Conservation (phyloP, 1,140 invertebrate species). For the Lepeophtheirus salmonis region DNA sequence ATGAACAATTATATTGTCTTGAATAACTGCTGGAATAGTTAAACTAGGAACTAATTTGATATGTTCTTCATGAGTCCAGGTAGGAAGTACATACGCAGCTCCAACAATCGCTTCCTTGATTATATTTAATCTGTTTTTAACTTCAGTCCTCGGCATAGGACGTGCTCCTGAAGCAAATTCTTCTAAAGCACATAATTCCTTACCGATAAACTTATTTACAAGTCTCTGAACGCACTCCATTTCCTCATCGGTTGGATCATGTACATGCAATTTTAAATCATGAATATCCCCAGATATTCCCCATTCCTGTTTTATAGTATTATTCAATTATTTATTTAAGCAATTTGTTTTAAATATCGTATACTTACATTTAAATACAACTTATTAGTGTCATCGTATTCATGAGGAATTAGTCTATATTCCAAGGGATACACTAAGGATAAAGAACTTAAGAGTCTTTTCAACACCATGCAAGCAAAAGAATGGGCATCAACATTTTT, state of each 20-base stretch:
- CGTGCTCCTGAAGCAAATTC: neutral
- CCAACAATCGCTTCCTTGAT: neutral
- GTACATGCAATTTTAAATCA: conserved; percentile 50
- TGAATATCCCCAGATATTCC: conserved; percentile 44
- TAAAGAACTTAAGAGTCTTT: conserved; percentile 36
- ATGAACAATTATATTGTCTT: neutral
- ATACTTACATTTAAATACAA: conserved; percentile 52
- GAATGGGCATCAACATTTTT: conserved; percentile 39
- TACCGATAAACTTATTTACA: conserved; percentile 23
- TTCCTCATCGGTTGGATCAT: conserved; percentile 48
- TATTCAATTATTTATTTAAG: no score
- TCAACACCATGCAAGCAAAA: conserved; percentile 33
- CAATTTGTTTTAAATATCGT: no score
- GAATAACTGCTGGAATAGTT: neutral
- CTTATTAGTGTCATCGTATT: conserved; percentile 40
- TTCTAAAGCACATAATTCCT: conserved; percentile 23
- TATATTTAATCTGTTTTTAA: neutral
- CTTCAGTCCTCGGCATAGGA: neutral
- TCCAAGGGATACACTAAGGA: conserved; percentile 41
- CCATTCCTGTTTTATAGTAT: conserved; percentile 61
- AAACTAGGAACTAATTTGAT: neutral
- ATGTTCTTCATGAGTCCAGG: neutral
- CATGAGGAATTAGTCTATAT: conserved; percentile 37
- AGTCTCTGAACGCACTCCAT: conserved; percentile 37
- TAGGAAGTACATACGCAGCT: neutral